A percentile compares a stretch with the other conserved stretches of the same genome.
Conservation (phyloP, 2,888 invertebrate species). For the Lamellibrachia columna region DNA sequence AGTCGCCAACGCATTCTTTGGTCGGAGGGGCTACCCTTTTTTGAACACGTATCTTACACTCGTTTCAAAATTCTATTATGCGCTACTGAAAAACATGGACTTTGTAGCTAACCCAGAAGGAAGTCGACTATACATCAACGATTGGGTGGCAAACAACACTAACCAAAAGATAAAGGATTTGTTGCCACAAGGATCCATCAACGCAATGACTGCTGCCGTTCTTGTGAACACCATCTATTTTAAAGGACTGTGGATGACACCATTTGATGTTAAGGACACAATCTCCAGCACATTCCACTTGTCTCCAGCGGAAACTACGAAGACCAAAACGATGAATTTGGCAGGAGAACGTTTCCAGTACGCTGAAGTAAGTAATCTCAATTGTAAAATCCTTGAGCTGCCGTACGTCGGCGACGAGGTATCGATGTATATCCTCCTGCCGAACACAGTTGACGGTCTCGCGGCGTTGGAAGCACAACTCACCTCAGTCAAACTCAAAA, state of each 20-base stretch:
- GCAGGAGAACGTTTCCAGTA: constrained; percentile 73
- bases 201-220: constrained; percentile 57
- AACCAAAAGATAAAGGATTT: constrained; percentile 83
- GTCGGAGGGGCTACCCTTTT: background rate
- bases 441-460: constrained; percentile 49
- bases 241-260: constrained; percentile 65
- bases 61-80: background rate
- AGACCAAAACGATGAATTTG: constrained; percentile 74
- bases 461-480: constrained; percentile 30
- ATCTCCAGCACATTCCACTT: background rate
- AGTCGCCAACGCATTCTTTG: background rate
- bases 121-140: constrained; percentile 73
- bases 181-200: constrained; percentile 69
- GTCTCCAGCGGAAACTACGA: background rate
- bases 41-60: background rate
- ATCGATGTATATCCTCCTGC: constrained; percentile 56
- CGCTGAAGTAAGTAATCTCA: constrained; percentile 69
- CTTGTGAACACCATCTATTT: constrained; percentile 68
- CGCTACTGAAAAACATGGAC: background rate
- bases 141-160: constrained; percentile 84
- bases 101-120: constrained; percentile 58
- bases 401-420: constrained; percentile 70
- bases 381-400: constrained; percentile 80
- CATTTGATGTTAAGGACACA: constrained; percentile 68
- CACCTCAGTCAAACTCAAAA: constrained; percentile 18